Conservation (phyloP, 2,888 invertebrate genomes). For the Apamea monoglypha region DNA sequence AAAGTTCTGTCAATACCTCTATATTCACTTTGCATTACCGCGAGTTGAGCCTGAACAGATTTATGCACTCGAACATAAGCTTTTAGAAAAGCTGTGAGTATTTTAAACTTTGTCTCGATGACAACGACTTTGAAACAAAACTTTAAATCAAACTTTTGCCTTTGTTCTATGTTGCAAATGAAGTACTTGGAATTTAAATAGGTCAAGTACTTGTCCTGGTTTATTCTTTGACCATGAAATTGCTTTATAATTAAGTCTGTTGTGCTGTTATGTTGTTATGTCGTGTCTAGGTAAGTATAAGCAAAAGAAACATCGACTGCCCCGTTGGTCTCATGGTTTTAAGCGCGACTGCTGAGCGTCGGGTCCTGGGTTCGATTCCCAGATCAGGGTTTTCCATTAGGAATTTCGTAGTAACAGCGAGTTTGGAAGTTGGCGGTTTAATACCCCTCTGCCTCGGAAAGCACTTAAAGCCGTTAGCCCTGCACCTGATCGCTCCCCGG, state of each 20-base stretch:
- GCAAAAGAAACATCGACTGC: too few species aligned
- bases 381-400: too few species aligned
- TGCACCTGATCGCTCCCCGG: too few species aligned
- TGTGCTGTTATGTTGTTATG: too few species aligned
- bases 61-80: not conserved
- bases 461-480: too few species aligned
- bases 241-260: conserved; percentile 10
- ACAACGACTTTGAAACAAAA: not conserved
- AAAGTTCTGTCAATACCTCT: not conserved
- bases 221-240: not conserved
- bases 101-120: conserved; percentile 6
- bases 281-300: not conserved
- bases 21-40: not conserved
- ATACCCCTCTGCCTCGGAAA: too few species aligned
- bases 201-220: not conserved
- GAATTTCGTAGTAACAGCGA: too few species aligned
- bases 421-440: too few species aligned
- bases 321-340: too few species aligned
- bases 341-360: too few species aligned
- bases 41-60: not conserved
- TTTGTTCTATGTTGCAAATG: not conserved
- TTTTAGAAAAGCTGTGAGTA: conserved; percentile 20
- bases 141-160: conserved; percentile 6
- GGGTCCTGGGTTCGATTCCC: too few species aligned
- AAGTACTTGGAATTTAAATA: not conserved